These are phyloP conservation scores for Calyptomena viridis DNA, from an alignment of 2,113 vertebrate genomes.

Conservation along the genomic window DNA sequence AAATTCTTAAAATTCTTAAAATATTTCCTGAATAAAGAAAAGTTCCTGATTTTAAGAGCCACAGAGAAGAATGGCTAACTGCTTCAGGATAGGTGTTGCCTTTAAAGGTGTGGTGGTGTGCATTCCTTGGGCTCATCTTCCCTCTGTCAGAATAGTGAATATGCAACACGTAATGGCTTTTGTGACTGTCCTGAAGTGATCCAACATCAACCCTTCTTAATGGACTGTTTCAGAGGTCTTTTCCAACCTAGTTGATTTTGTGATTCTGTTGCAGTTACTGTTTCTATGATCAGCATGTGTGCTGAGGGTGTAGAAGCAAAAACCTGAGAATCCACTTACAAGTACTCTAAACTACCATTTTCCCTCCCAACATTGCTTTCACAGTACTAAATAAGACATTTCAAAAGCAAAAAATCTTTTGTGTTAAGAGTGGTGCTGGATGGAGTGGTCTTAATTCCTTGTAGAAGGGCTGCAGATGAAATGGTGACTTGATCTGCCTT, in stretches of 20 bases:
- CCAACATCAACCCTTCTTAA: not conserved
- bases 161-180: not conserved
- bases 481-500: not conserved
- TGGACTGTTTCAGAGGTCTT: not conserved
- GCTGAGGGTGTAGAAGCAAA: not conserved
- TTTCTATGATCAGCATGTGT: not conserved
- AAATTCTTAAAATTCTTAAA: not conserved
- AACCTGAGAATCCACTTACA: not conserved
- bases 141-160: not conserved
- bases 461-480: not conserved
- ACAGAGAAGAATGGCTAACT: not conserved
- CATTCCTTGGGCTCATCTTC: not conserved
- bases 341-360: not conserved
- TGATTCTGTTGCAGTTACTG: not conserved
- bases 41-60: not conserved
- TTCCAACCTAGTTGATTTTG: no score
- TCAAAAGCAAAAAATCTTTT: not conserved
- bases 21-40: not conserved
- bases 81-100: not conserved
- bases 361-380: not conserved
- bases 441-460: not conserved
- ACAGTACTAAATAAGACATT: not conserved
- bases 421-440: not conserved
- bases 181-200: not conserved
- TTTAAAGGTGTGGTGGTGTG: not conserved